A percentile compares a stretch with the other conserved stretches of the same genome.
Conservation (phyloP, 2,797 vertebrate genomes). For the Ceryle rudis region DNA sequence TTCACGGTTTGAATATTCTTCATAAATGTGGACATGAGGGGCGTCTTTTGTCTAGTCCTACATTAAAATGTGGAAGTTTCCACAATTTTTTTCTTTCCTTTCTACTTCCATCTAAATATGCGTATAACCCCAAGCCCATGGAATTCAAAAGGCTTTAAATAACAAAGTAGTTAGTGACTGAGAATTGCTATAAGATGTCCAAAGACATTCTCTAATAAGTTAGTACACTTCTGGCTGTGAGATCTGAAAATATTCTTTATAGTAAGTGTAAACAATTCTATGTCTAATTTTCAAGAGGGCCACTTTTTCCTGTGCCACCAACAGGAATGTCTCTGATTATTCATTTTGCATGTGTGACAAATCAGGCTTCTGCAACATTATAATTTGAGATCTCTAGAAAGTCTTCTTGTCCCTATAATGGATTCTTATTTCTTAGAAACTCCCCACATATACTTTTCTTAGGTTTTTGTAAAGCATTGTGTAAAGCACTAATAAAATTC, state of each 20-base stretch:
- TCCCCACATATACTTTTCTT: not conserved
- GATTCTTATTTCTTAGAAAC: not conserved
- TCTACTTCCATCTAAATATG: not conserved
- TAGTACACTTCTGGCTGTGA: not conserved
- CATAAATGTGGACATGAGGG: not conserved
- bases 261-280: not conserved
- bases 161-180: not conserved
- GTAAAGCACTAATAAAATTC: not conserved
- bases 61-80: not conserved
- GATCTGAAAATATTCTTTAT: not conserved
- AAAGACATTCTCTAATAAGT: not conserved
- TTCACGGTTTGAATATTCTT: not conserved
- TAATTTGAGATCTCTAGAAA: not conserved
- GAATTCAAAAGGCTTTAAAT: not conserved
- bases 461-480: not conserved
- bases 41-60: not conserved
- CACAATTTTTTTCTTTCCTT: not conserved
- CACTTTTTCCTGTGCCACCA: not conserved
- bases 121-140: not conserved
- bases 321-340: not conserved
- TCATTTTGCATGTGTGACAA: not conserved
- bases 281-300: not conserved
- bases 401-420: not conserved
- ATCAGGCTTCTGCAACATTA: not conserved
- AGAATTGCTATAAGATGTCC: not conserved